Evolutionary conservation across 2,888 invertebrate genomes (phyloP).

Genomic region (Embidobia sp.): DNA sequence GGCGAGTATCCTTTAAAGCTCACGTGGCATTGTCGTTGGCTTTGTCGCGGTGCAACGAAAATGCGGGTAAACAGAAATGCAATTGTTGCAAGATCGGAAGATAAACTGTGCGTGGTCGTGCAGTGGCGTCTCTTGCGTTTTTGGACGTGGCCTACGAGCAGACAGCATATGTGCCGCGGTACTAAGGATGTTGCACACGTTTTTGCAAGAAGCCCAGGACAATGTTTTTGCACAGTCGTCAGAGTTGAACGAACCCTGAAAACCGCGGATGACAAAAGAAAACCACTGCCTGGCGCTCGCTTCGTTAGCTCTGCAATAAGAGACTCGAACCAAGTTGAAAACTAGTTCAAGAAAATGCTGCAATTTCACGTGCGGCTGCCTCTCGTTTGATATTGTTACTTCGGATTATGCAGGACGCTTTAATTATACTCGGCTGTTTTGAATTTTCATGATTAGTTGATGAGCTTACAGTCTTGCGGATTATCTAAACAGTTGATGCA

Average conservation of each 20-base stretch:
- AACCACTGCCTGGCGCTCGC: slow-evolving; percentile 31
- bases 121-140: slow-evolving; percentile 14
- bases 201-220: slow-evolving; percentile 18
- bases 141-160: no score
- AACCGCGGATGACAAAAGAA: slow-evolving; percentile 33
- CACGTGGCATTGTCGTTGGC: slow-evolving; percentile 5
- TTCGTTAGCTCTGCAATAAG: slow-evolving; percentile 39
- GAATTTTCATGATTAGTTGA: slow-evolving; percentile 34
- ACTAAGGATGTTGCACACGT: slow-evolving; percentile 26
- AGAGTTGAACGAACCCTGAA: slow-evolving; percentile 42
- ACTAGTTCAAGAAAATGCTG: slow-evolving; percentile 46
- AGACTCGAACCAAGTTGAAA: slow-evolving; percentile 28
- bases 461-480: slow-evolving; percentile 5
- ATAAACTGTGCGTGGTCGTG: slow-evolving; percentile 11
- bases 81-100: slow-evolving; percentile 37
- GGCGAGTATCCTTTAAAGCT: not conserved
- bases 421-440: slow-evolving; percentile 20
- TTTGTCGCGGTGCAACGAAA: slow-evolving; percentile 28
- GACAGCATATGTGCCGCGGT: slow-evolving; percentile 23
- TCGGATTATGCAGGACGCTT: slow-evolving; percentile 10
- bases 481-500: not conserved
- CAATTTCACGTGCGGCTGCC: slow-evolving; percentile 30
- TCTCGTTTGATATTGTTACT: slow-evolving; percentile 25
- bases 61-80: slow-evolving; percentile 37
- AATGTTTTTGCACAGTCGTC: slow-evolving; percentile 36